A percentile compares a stretch with the other conserved stretches of the same genome.
These are phyloP conservation scores for Aphelinus atriplicis DNA, from an alignment of 1,140 invertebrate species.

Conservation along the genomic window DNA sequence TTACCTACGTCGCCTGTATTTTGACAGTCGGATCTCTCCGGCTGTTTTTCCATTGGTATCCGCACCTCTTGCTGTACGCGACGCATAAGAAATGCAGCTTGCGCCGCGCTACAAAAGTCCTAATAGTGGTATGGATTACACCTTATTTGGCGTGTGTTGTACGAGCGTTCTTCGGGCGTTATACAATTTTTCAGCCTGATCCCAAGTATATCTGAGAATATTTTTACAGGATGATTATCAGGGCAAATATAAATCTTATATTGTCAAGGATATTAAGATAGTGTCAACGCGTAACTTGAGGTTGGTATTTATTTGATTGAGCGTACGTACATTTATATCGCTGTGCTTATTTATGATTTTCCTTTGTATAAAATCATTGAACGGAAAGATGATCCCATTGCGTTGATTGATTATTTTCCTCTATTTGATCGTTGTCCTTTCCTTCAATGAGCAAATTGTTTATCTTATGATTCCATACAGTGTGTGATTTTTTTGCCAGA, in stretches of 20 bases:
- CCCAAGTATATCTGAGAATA: too few relatives aligned
- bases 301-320: conserved; percentile 43
- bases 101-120: conserved; percentile 77
- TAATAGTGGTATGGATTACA: conserved; percentile 75
- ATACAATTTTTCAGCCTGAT: too few relatives aligned
- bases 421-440: too few relatives aligned
- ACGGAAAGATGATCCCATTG: too few relatives aligned
- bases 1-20: conserved; percentile 73
- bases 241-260: conserved; percentile 74
- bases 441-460: too few relatives aligned
- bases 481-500: too few relatives aligned
- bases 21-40: conserved; percentile 79
- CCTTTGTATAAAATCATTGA: background rate
- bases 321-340: background rate
- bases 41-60: conserved; percentile 89
- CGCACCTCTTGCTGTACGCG: conserved; percentile 78
- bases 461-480: too few relatives aligned
- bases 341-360: background rate
- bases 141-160: too few relatives aligned
- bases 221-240: conserved; percentile 72
- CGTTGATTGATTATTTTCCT: too few relatives aligned
- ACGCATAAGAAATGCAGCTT: conserved; percentile 78
- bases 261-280: conserved; percentile 71
- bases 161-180: too few relatives aligned
- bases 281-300: conserved; percentile 66